A percentile compares a stretch with the other conserved stretches of the same genome.
Conservation (phyloP, 2,888 invertebrate genomes). For the Drosophila villosipedis region DNA sequence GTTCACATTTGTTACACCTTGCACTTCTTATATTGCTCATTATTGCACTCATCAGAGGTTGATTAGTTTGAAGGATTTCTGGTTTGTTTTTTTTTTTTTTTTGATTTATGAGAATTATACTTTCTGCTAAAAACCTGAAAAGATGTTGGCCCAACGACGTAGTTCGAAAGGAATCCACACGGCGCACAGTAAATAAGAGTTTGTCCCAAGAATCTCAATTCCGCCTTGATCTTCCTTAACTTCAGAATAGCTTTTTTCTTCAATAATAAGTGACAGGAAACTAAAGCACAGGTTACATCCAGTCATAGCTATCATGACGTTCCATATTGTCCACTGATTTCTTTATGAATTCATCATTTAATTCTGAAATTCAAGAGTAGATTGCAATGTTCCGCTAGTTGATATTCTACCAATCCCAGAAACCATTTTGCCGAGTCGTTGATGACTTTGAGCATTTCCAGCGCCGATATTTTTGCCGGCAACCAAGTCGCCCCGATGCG, state of each 20-base stretch:
- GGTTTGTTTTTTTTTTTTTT: not conserved
- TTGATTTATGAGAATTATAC: not conserved
- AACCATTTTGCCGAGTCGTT: conserved; percentile 31
- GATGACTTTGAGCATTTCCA: conserved; percentile 44
- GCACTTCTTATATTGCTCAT: conserved; percentile 20
- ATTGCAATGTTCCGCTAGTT: not conserved
- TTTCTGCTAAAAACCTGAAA: conserved; percentile 35
- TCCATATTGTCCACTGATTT: not conserved
- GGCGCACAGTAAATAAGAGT: not conserved
- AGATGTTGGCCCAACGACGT: conserved; percentile 1
- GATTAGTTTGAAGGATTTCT: not conserved
- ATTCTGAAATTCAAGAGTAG: not conserved
- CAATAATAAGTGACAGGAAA: not conserved
- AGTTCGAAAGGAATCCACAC: not conserved
- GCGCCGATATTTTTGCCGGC: not conserved
- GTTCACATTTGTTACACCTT: conserved; percentile 14
- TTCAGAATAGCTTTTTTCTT: not conserved
- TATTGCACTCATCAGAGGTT: not conserved
- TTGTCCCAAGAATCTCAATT: conserved; percentile 7
- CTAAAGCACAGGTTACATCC: not conserved
- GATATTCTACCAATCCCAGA: not conserved
- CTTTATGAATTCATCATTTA: not conserved
- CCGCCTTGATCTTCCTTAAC: not conserved
- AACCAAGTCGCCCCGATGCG: conserved; percentile 9
- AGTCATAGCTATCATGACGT: not conserved